These are phyloP conservation scores for Monodelphis domestica DNA, from an alignment of 2,797 vertebrate species.

Conservation along the genomic window DNA sequence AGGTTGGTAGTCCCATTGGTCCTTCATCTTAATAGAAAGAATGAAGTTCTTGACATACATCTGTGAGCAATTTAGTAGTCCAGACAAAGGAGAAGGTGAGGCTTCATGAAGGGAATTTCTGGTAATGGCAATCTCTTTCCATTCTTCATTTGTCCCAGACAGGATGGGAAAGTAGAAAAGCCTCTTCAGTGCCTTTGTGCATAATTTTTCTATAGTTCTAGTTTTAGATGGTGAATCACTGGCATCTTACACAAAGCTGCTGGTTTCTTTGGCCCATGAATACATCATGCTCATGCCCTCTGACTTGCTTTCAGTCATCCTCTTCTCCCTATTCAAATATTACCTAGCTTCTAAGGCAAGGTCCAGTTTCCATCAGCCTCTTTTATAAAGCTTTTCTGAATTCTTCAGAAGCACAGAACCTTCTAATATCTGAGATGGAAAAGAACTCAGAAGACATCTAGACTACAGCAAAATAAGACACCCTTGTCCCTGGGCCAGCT, in stretches of 20 bases:
- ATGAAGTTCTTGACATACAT: background rate
- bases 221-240: conserved; percentile 5
- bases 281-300: background rate
- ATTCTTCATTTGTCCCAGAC: background rate
- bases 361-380: background rate
- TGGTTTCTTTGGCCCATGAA: background rate
- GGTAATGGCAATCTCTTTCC: background rate
- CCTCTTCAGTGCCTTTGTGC: background rate
- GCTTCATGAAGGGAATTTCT: background rate
- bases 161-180: background rate
- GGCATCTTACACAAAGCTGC: background rate
- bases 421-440: background rate
- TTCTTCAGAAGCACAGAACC: background rate
- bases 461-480: background rate
- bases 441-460: background rate
- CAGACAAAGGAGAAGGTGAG: background rate
- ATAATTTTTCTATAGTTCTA: background rate
- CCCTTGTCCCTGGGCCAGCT: background rate
- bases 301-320: background rate
- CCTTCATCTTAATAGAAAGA: background rate
- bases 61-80: background rate
- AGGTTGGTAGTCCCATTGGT: background rate
- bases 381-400: background rate
- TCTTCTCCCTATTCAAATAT: background rate
- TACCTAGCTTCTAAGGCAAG: background rate